Evolutionary conservation across 2,797 vertebrate genomes (phyloP), one percentile per base, ranked within the genome.

Genomic region (Pagetopsis macropterus): DNA sequence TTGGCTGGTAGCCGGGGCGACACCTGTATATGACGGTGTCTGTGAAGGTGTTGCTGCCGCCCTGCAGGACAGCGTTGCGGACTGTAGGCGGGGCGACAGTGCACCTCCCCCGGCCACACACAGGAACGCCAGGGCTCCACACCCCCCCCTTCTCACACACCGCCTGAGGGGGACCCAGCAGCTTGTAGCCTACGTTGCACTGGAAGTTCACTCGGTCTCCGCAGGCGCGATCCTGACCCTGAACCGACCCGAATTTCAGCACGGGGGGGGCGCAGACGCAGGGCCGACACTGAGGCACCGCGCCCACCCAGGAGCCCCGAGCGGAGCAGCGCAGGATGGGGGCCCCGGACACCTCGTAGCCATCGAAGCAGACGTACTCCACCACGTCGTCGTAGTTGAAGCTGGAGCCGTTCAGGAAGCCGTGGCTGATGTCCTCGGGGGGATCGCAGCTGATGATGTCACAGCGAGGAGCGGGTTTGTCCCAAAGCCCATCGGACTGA

Each of bases 391-490:
- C 94, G 3, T 94, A 97, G 81, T 85, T 92, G 85, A 98, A 98
- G 78, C 93, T 93, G 66, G 97, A 98, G 27, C 96, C 96, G 10
- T 98, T 98, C 55, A 98, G 87, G 84, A 96, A 97, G 58, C 96
- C 96, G 21, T 96, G 96, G 71, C 96, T 94, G 80, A 98, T 96
- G 79, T 99, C 96, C 79, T 96, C 95, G 1, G 98, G 97, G 48
- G 96, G 96, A 48, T 95, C 96, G 57, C 98, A 99, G 56, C 76
- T 89, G 57, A 95, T 76, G 45, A 95, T 88, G 41, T 95, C 93
- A 75, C 98, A 99, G 27, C 71, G 71, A 1, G 98, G 98, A 54
- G 84, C 81, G 17, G 94, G 90, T 81, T 91, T 87, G 90, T 97
- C 94, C 98, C 98, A 99, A 21, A 88, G 92, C 55, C 97, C 96